These are phyloP conservation scores for Gallinago paraguaiae DNA, from an alignment of 2,113 vertebrate genomes.

Conservation along the genomic window DNA sequence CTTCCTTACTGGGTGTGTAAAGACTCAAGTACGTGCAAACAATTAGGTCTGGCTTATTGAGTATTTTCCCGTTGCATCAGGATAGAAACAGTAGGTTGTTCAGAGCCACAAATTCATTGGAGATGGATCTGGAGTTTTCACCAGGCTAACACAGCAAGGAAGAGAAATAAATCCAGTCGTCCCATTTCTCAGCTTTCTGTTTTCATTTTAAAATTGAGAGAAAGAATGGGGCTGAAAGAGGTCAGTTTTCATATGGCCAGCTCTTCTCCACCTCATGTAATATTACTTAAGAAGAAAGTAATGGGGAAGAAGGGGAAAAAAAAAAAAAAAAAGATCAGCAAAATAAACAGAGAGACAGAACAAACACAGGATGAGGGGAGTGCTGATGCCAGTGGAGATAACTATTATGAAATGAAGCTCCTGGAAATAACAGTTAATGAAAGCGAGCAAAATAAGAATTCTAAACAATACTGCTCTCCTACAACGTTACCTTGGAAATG, in stretches of 20 bases:
- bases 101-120: not conserved
- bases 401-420: not conserved
- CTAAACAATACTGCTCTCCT: not conserved
- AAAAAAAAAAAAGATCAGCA: not conserved
- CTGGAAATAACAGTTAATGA: not conserved
- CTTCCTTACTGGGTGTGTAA: not conserved
- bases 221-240: not conserved
- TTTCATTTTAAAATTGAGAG: constrained; percentile 1
- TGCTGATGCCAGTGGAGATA: not conserved
- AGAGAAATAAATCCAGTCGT: not conserved
- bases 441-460: not conserved
- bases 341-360: not conserved
- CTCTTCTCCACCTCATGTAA: not conserved
- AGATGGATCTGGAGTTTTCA: not conserved
- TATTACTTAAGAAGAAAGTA: not conserved
- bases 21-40: not conserved
- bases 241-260: not conserved
- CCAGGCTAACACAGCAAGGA: not conserved
- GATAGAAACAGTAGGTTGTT: not conserved
- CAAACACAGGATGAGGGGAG: not conserved
- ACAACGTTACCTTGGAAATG: not conserved
- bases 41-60: not conserved
- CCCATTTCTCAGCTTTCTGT: not conserved
- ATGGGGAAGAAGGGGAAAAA: not conserved
- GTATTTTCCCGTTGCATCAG: not conserved